These are phyloP conservation scores for Julus scanicus DNA, from an alignment of 2,888 invertebrate genomes.

Conservation along the genomic window DNA sequence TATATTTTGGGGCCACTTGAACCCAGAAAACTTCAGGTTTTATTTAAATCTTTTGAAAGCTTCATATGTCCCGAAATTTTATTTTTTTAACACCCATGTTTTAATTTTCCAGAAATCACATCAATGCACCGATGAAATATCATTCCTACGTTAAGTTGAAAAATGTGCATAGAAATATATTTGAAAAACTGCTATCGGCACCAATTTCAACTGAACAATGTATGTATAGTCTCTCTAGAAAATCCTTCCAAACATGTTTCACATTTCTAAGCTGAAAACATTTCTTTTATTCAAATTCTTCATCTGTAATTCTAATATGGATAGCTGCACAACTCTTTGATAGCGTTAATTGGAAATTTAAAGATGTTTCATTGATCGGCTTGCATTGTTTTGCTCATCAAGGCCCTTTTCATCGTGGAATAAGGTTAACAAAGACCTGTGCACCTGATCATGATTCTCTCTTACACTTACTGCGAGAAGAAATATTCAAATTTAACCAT, in stretches of 20 bases:
- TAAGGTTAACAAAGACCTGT: not conserved
- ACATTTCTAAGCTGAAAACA: not conserved
- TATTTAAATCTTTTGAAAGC: not conserved
- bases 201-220: not conserved
- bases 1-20: not conserved
- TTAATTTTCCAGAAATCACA: not conserved
- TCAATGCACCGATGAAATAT: not conserved
- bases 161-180: not conserved
- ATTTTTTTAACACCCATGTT: not conserved
- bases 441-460: not conserved
- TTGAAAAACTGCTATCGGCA: not conserved
- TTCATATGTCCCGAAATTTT: not conserved
- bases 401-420: not conserved
- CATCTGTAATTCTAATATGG: not conserved
- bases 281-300: constrained; percentile 17
- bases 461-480: not conserved
- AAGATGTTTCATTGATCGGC: not conserved
- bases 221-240: not conserved
- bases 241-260: not conserved
- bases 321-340: not conserved
- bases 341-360: not conserved
- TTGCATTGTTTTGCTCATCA: not conserved
- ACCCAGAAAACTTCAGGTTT: not conserved
- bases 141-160: not conserved
- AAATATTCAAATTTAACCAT: not conserved